Evolutionary conservation across 64 coral and sea anemone genomes (phyloP), one percentile per base, ranked within the genome.

Genomic region (Stylophora pistillata): DNA sequence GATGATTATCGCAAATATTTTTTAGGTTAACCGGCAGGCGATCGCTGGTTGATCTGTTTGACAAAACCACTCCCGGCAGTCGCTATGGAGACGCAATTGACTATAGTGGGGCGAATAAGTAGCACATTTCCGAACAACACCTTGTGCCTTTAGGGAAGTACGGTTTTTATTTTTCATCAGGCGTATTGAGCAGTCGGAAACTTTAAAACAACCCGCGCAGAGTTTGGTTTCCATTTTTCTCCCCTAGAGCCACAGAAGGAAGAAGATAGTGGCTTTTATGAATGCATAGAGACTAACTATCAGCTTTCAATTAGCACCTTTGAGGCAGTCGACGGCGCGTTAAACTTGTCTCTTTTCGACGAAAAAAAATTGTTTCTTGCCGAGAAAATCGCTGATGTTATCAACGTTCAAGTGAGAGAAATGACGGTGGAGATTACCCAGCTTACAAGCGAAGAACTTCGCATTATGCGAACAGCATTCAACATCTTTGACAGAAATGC

Each of bases 401-500:
- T 69, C 34, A 23, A 10, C 11, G 18, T 41, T 64, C 18, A 61
- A 11, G 6, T 7, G 30, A 34, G 27, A 60, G 61, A 58, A 41
- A 86, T 76, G 66, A 68, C 81, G 53, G 55, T 74, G 47, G 71
- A 76, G 65, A 86, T 85, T 23, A 73, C 87, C 15, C 59, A 88
- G 34, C 20, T 93, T 15, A 81, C 86, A 0, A 81, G 80, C n/a
- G 86, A 87, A 2, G 95, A 96, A 37, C 58, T 96, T 16, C 88
- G 86, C n/a, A 76, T 93, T 14, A 96, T 96, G 76, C 52, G 71
- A 74, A 89, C 62, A 10, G 91, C 95, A 16, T 96, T 96, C 75
- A 63, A 89, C 10, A 77, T 96, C 30, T 96, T 96, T 86, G 95
- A 96, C 73, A 69, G 91, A n/a, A 96, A 96, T 58, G 77, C n/a